Conservation (phyloP, 2,888 invertebrate genomes). For the Gonocerus acuteangulatus region DNA sequence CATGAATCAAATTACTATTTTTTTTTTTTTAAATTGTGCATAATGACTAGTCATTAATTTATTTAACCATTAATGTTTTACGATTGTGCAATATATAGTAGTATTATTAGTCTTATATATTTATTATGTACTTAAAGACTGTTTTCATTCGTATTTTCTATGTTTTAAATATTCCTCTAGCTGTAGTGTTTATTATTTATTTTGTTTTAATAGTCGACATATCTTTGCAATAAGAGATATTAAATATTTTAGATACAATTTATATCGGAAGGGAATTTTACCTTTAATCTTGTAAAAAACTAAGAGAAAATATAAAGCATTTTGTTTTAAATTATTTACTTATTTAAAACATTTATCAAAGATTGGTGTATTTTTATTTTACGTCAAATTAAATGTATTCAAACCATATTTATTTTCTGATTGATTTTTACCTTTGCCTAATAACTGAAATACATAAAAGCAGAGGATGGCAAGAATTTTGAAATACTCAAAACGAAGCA, state of each 20-base stretch:
- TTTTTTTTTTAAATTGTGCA: too few relatives aligned
- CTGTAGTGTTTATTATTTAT: neutral
- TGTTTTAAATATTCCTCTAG: neutral
- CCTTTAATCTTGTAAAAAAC: neutral
- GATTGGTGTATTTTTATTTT: too few relatives aligned
- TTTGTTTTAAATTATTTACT: neutral
- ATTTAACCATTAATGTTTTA: neutral
- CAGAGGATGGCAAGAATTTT: too few relatives aligned
- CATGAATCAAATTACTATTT: too few relatives aligned
- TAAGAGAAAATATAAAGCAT: neutral
- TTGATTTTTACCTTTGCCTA: too few relatives aligned
- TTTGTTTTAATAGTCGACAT: neutral
- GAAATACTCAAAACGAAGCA: too few relatives aligned
- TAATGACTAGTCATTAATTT: too few relatives aligned
- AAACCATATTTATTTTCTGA: too few relatives aligned
- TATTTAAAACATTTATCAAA: too few relatives aligned
- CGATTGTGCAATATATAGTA: neutral
- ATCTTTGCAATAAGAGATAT: neutral
- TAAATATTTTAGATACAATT: conserved; percentile 25
- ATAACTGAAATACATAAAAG: too few relatives aligned
- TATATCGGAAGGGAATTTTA: neutral
- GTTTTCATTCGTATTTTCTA: neutral
- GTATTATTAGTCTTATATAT: neutral
- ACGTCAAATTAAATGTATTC: too few relatives aligned
- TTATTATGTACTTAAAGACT: neutral